A percentile compares a stretch with the other conserved stretches of the same genome.
Conservation (phyloP, 1,140 invertebrate genomes). For the Aleiodes sp. region DNA sequence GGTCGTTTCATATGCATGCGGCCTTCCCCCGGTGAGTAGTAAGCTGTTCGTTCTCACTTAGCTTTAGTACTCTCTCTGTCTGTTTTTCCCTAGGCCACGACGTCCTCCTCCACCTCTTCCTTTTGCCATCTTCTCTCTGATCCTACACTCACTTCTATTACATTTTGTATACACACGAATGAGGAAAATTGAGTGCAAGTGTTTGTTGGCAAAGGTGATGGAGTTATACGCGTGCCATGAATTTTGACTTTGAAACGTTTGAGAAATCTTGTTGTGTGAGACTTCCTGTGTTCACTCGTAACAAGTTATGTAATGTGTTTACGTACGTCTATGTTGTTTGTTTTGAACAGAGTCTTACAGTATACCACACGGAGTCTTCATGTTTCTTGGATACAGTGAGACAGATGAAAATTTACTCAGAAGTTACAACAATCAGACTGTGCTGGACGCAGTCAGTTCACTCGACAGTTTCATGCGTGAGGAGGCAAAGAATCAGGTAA, state of each 20-base stretch:
- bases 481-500: constrained; percentile 76
- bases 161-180: not conserved
- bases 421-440: constrained; percentile 79
- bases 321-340: constrained; percentile 1
- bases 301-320: constrained; percentile 25
- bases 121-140: not conserved
- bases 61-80: not conserved
- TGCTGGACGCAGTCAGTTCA: constrained; percentile 81
- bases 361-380: constrained; percentile 82
- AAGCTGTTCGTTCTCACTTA: constrained; percentile 23
- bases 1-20: constrained; percentile 91
- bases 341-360: constrained; percentile 75
- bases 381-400: constrained; percentile 88
- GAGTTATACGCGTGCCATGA: constrained; percentile 24
- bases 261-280: constrained; percentile 2
- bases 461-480: constrained; percentile 80
- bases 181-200: not conserved
- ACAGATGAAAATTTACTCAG: constrained; percentile 84
- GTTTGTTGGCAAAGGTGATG: too few species aligned
- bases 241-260: constrained; percentile 25
- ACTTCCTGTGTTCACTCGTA: not conserved
- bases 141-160: not conserved
- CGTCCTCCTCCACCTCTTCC: not conserved
- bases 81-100: not conserved
- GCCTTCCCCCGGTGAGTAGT: constrained; percentile 77